phyloP scores from a whole-genome alignment of 1,140 invertebrate genomes.

The Centruroides vittatus region DNA sequence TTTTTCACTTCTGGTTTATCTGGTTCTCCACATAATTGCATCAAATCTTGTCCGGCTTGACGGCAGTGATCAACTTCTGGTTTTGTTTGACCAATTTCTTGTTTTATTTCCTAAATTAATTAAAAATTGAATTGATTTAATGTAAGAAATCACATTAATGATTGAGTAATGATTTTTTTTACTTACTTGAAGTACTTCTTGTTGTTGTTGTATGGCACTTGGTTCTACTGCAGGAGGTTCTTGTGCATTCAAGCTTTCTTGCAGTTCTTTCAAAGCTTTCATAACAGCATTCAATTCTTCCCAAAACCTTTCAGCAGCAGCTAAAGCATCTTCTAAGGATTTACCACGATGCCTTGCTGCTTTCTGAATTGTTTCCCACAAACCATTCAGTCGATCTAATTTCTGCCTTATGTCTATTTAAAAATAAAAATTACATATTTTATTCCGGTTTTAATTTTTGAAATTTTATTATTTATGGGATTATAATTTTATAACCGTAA shows the following conservation, averaged over 20 bases:
- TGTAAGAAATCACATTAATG: not conserved
- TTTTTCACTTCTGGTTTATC: slow-evolving; percentile 96
- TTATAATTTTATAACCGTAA: no score
- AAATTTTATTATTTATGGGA: no score
- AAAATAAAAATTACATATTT: not conserved
- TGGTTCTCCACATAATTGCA: slow-evolving; percentile 83
- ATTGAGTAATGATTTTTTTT: not conserved
- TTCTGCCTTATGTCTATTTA: slow-evolving; percentile 73
- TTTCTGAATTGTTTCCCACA: slow-evolving; percentile 86
- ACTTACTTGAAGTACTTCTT: slow-evolving; percentile 53
- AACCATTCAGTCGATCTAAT: slow-evolving; percentile 72
- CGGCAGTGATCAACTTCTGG: slow-evolving; percentile 87
- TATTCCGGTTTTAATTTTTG: no score
- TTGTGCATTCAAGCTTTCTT: slow-evolving; percentile 70
- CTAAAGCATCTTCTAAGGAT: slow-evolving; percentile 72
- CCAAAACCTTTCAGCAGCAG: slow-evolving; percentile 89
- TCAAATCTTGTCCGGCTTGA: slow-evolving; percentile 75
- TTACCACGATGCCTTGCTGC: slow-evolving; percentile 65
- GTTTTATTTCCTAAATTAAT: slow-evolving; percentile 56
- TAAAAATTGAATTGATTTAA: no score
- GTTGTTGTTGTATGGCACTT: slow-evolving; percentile 81
- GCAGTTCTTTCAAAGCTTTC: slow-evolving; percentile 70
- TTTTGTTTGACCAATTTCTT: slow-evolving; percentile 83
- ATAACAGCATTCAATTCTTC: slow-evolving; percentile 77
- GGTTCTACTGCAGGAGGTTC: slow-evolving; percentile 86